Evolutionary conservation across 2,113 vertebrate genomes (phyloP).

Genomic region (Phocoena sinus): DNA sequence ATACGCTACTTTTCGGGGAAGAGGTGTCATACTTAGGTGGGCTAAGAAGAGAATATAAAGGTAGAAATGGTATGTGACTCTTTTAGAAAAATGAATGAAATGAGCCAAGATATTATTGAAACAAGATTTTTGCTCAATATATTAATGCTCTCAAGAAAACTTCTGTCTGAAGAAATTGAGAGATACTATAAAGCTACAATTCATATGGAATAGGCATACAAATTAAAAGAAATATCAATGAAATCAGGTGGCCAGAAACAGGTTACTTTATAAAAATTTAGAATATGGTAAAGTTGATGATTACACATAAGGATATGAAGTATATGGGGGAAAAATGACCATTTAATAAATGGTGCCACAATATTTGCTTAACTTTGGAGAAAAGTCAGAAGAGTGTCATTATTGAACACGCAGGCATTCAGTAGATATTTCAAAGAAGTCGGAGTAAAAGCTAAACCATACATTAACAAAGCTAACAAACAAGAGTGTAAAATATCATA

Average conservation of each 20-base stretch:
- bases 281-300: neutral
- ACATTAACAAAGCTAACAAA: neutral
- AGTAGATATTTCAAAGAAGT: neutral
- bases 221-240: neutral
- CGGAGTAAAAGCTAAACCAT: neutral
- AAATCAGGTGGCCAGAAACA: neutral
- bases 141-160: neutral
- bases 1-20: neutral
- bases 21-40: neutral
- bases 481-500: neutral
- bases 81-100: neutral
- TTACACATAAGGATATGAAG: neutral
- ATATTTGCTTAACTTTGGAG: neutral
- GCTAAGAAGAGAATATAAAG: neutral
- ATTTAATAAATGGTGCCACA: neutral
- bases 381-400: neutral
- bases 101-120: neutral
- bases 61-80: neutral
- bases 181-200: neutral
- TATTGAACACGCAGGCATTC: neutral
- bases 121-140: neutral
- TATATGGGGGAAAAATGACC: neutral
- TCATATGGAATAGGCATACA: neutral
- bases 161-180: neutral
- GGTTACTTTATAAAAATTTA: neutral